phyloP scores from a whole-genome alignment of 2,888 invertebrate genomes.

The Volucella inanis region DNA sequence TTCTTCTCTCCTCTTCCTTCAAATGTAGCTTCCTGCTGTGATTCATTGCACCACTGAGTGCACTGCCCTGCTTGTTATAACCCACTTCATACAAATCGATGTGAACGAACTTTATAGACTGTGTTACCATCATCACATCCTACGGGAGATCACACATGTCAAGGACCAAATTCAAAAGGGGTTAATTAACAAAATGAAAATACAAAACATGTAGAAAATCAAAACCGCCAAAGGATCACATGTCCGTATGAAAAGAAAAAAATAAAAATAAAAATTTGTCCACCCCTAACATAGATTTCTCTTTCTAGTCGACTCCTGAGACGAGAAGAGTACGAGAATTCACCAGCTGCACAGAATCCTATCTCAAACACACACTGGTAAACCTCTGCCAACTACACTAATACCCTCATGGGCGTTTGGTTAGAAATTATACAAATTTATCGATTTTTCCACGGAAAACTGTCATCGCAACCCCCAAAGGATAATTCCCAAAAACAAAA shows the following conservation, averaged over 20 bases:
- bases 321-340: not conserved
- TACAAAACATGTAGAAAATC: not conserved
- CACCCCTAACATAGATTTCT: not conserved
- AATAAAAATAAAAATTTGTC: not conserved
- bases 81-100: conserved; percentile 13
- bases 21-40: conserved; percentile 3
- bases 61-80: conserved; percentile 9
- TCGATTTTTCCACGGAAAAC: conserved; percentile 48
- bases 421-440: conserved; percentile 6
- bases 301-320: not conserved
- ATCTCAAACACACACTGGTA: conserved; percentile 14
- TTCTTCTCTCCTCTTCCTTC: not conserved
- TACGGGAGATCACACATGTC: not conserved
- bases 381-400: conserved; percentile 4
- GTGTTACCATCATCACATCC: not conserved
- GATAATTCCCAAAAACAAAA: not conserved
- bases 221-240: not conserved
- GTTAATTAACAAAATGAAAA: conserved; percentile 21
- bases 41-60: conserved; percentile 14
- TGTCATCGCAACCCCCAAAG: not conserved
- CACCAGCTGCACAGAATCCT: conserved; percentile 30
- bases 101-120: conserved; percentile 38
- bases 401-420: not conserved
- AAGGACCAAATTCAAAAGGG: conserved; percentile 15
- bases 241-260: not conserved